These are phyloP conservation scores for Euzophera pinguis DNA, from an alignment of 2,888 invertebrate genomes.

Conservation along the genomic window DNA sequence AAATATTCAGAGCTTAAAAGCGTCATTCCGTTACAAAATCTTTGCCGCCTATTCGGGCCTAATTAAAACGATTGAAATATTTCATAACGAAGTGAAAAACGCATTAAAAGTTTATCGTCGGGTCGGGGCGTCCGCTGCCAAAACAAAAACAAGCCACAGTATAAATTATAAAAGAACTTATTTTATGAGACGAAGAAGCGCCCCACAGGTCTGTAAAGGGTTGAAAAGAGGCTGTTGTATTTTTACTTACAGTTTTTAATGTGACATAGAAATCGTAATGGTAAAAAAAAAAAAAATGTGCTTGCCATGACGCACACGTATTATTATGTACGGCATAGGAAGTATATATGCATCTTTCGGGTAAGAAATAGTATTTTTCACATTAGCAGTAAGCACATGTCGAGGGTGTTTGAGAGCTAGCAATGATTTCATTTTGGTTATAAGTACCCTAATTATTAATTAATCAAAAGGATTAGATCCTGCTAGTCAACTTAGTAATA, in stretches of 20 bases:
- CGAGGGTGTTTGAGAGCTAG: too few relatives aligned
- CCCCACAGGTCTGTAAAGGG: background rate
- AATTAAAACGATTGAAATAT: conserved; percentile 61
- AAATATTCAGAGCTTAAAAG: conserved; percentile 36
- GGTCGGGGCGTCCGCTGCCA: conserved; percentile 26
- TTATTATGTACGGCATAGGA: too few relatives aligned
- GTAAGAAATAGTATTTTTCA: too few relatives aligned
- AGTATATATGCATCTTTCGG: too few relatives aligned
- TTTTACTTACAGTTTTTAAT: background rate
- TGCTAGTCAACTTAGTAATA: too few relatives aligned
- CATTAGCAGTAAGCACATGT: too few relatives aligned
- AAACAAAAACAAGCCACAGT: conserved; percentile 43
- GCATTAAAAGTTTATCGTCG: conserved; percentile 63
- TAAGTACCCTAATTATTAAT: too few relatives aligned
- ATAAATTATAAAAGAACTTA: conserved; percentile 17
- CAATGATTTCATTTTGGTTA: too few relatives aligned
- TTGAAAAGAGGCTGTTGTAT: background rate
- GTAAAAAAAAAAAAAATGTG: too few relatives aligned
- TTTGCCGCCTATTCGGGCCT: conserved; percentile 45
- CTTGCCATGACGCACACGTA: too few relatives aligned
- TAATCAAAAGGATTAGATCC: too few relatives aligned
- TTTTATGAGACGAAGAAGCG: conserved; percentile 1
- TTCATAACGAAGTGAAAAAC: conserved; percentile 65
- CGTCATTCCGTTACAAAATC: conserved; percentile 41
- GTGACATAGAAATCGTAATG: too few relatives aligned